These are phyloP conservation scores for Ancistrus triradiatus DNA, from an alignment of 2,113 vertebrate genomes.

Conservation along the genomic window DNA sequence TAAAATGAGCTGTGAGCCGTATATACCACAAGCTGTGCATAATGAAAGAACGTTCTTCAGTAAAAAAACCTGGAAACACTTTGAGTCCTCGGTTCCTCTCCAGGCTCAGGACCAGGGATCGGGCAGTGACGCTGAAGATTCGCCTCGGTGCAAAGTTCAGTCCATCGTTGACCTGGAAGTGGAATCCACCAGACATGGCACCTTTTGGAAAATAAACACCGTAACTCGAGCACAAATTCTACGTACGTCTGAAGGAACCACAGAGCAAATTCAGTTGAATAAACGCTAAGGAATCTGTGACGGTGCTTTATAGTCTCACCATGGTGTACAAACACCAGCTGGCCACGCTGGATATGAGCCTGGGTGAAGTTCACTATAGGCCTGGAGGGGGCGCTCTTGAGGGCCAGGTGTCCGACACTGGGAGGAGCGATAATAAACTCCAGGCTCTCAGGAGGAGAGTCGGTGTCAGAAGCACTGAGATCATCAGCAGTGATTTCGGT, in stretches of 20 bases:
- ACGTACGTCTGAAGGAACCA: too few species aligned
- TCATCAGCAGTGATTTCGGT: conserved; percentile 74
- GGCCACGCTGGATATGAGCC: conserved; percentile 67
- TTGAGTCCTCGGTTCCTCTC: conserved; percentile 72
- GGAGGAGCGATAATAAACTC: conserved; percentile 76
- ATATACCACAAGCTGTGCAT: neutral
- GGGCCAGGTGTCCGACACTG: conserved; percentile 79
- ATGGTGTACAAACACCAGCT: conserved; percentile 78
- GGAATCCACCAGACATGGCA: conserved; percentile 78
- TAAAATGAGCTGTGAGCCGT: too few species aligned
- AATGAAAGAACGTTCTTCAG: neutral
- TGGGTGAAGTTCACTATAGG: conserved; percentile 85
- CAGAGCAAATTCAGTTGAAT: too few species aligned
- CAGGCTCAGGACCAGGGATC: conserved; percentile 65
- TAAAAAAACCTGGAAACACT: conserved; percentile 77
- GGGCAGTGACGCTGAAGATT: conserved; percentile 78
- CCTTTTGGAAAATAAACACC: conserved; percentile 65
- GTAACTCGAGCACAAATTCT: too few species aligned
- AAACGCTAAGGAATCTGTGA: too few species aligned
- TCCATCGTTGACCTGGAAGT: conserved; percentile 85
- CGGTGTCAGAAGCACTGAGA: conserved; percentile 75
- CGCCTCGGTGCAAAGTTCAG: conserved; percentile 78
- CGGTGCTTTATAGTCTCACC: conserved; percentile 56
- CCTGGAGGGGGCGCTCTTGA: conserved; percentile 71
- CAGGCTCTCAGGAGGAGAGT: conserved; percentile 70